Evolutionary conservation across 2,888 invertebrate genomes (phyloP), one percentile per base, ranked within the genome.

Genomic region (Corbicula japonica): DNA sequence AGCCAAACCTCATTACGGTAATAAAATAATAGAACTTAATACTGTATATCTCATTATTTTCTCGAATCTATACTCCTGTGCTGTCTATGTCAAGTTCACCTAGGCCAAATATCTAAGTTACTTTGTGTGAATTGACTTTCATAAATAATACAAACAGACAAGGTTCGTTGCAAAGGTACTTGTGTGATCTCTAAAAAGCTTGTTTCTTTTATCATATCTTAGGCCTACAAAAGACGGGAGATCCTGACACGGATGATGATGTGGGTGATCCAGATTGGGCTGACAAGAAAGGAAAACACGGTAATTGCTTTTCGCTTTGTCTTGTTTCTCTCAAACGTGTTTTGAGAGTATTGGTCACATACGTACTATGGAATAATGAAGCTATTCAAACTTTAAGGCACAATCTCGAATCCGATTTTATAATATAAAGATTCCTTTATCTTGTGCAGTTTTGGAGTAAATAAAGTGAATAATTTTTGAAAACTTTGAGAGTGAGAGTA

Each of bases 241-340:
- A 48, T 48, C 21, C 21, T 48, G 48, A 48, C 48, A n/a, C 48
- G n/a, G 48, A 48, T 48, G 48, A 48, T 48, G 48, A 48, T 48
- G 48, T 48, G 48, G 48, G 48, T 48, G 48, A 48, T 48, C 48
- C 48, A n/a, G 48, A 48, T 23, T 48, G 48, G 48, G 48, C 21
- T 48, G 21, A 48, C 48, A 48, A 48, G 18, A 48, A 48, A 48
- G 21, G 48, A 48, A 18, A 48, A 48, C 21, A 48, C 21, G 48
- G 48, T 48, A 48, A 48, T 48, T 48, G 48, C 48, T 48, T 48
- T 18, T 23, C 18, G 21, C 21, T 48, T 48, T 48, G 18, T 23
- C 48, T 48, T 48, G n/a, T n/a, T 48, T 48, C 21, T n/a, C 21
- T 48, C 48, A 18, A n/a, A 48, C 48, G 48, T 48, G 48, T 48